Conservation (phyloP, 2,888 invertebrate genomes). For the Ophioninae sp. region DNA sequence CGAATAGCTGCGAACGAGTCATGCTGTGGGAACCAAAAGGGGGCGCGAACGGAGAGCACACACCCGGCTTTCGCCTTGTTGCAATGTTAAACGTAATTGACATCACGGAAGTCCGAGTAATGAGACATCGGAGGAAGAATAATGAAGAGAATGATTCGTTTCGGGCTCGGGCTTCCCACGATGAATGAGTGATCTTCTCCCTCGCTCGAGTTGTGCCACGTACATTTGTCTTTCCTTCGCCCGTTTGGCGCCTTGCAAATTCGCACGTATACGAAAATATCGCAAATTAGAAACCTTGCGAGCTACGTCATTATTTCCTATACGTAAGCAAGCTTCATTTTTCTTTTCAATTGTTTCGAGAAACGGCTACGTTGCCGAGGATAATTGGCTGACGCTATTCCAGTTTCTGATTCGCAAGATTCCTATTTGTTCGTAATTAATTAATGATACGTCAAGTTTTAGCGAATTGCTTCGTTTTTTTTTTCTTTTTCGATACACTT, state of each 20-base stretch:
- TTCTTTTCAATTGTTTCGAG: background rate
- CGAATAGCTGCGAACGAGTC: conserved; percentile 60
- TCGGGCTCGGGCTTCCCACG: conserved; percentile 65
- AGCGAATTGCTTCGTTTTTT: background rate
- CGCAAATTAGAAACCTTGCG: background rate
- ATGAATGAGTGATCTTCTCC: conserved; percentile 62
- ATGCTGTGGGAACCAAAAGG: conserved; percentile 64
- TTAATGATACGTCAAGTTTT: background rate
- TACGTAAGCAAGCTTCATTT: background rate
- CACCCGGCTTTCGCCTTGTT: conserved; percentile 43
- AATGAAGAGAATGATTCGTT: conserved; percentile 67
- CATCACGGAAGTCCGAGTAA: conserved; percentile 68
- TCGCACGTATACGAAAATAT: background rate
- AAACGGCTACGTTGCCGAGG: background rate
- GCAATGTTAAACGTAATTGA: conserved; percentile 68
- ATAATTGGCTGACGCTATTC: background rate
- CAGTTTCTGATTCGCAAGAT: background rate
- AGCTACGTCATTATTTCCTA: background rate
- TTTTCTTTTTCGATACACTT: too few relatives aligned
- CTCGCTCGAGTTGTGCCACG: conserved; percentile 23
- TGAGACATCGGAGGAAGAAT: conserved; percentile 65
- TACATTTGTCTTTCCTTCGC: conserved; percentile 20
- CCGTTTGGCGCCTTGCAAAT: background rate
- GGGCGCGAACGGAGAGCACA: conserved; percentile 51
- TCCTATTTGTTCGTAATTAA: background rate